Base-by-base conservation (phyloP, 2,113 vertebrate species). In the Anser brachyrhynchus region DNA sequence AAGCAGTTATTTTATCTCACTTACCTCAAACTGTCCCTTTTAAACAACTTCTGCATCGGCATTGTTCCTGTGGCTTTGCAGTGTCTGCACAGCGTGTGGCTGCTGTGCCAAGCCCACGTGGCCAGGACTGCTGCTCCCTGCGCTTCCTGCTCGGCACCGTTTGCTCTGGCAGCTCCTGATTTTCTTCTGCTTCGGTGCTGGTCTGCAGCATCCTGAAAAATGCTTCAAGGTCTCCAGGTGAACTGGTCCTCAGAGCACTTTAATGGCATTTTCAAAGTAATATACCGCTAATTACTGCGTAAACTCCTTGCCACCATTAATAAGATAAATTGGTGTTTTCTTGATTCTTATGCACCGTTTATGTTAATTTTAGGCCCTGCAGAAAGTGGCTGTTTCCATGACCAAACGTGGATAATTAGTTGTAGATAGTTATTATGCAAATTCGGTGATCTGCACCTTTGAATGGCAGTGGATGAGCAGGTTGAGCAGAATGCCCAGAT, bases 381-480 rank as follows among this genome's bases (percentile, higher is more conserved):
- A 67, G 94, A 91, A 95, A 93, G 91, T 26, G 76, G 46, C 77
- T 91, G 87, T 80, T 92, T 84, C 84, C 80, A 8, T 25, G 87
- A 96, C 92, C 91, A 95, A 96, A 94, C 89, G 86, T 41, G 70
- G 80, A 33, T 96, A 90, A 96, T 97, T 97, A 93, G 90, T 83
- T 31, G 67, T 43, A 94, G 92, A 80, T 88, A 65, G 93, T 96
- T 95, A 94, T 96, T 94, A 93, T 93, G 91, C 87, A 93, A 74
- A 95, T 94, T 6, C 12, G 55, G 55, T 61, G 70, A 77, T 90
- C 93, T 37, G 66, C 82, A 87, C 87, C 91, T 96, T 69, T 41
- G 52, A 82, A 35, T 20, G 54, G 70, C 59, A 78, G 71, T 4
- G 81, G 81, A 82, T 61, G 87, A 82, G 91, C 82, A 87, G 87